Percentiles rank a stretch among this genome's conserved stretches.
Conservation (phyloP, 2,888 invertebrate genomes). For the Eupsilia transversa region DNA sequence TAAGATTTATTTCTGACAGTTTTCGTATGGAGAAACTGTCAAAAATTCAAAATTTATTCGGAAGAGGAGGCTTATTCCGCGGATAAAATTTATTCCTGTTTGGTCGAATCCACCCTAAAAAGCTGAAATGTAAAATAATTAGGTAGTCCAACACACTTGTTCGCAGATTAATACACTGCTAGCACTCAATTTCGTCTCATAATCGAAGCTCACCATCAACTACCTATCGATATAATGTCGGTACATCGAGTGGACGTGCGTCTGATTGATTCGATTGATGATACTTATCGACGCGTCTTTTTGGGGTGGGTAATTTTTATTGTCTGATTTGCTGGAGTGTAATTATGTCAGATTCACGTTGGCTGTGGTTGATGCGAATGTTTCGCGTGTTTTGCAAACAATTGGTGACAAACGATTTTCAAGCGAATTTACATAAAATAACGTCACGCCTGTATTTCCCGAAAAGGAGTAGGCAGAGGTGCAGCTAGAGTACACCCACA, state of each 20-base stretch:
- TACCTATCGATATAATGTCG: constrained; percentile 32
- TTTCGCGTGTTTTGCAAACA: constrained; percentile 11
- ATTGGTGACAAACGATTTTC: background rate
- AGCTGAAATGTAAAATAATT: background rate
- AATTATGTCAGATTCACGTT: constrained; percentile 49
- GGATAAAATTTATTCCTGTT: too few species aligned
- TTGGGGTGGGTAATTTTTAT: constrained; percentile 58
- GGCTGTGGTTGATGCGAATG: constrained; percentile 32
- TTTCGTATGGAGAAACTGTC: too few species aligned
- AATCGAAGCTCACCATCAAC: constrained; percentile 18
- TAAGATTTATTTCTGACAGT: too few species aligned
- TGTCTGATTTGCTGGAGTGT: constrained; percentile 40
- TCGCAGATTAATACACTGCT: background rate
- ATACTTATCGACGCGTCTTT: constrained; percentile 59
- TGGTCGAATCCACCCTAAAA: too few species aligned
- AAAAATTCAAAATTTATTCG: too few species aligned
- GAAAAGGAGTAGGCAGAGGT: background rate
- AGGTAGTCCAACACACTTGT: background rate
- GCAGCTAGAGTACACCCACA: too few species aligned
- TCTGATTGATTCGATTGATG: constrained; percentile 56
- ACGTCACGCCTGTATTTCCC: background rate
- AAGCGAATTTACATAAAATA: background rate
- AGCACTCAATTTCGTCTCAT: constrained; percentile 29
- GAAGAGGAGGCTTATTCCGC: too few species aligned
- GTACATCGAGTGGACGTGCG: constrained; percentile 52